phyloP scores from a whole-genome alignment of 92 coral and sea anemone genomes.

The Hydrozoanthus gracilis region DNA sequence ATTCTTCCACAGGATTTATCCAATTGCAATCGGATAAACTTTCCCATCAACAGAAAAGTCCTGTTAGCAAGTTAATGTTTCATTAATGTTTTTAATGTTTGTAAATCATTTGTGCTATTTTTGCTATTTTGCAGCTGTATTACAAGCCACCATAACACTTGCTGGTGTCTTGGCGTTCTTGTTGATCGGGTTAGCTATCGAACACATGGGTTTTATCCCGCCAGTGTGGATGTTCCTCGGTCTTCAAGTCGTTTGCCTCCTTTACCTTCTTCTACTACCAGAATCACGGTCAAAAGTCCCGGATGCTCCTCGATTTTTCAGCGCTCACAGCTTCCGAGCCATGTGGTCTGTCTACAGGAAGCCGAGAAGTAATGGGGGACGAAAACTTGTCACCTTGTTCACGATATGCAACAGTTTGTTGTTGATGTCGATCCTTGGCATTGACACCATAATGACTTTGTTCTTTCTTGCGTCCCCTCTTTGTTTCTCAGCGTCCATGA shows the following conservation, averaged over 20 bases:
- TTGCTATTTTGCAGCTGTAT: too few relatives aligned
- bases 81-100: too few relatives aligned
- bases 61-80: too few relatives aligned
- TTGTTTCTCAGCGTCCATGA: too few relatives aligned
- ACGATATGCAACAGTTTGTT: constrained; percentile 17
- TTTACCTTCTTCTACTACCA: constrained; percentile 15
- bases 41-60: too few relatives aligned
- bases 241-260: too few relatives aligned
- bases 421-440: neutral
- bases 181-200: constrained; percentile 65
- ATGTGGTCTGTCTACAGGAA: constrained; percentile 51
- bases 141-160: neutral
- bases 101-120: neutral
- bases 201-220: constrained; percentile 56
- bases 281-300: constrained; percentile 48
- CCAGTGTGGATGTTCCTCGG: too few relatives aligned
- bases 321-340: constrained; percentile 60
- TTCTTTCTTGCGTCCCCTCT: too few relatives aligned
- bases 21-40: too few relatives aligned
- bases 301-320: constrained; percentile 58
- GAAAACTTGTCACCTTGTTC: constrained; percentile 52
- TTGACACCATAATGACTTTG: too few relatives aligned
- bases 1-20: too few relatives aligned
- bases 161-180: neutral
- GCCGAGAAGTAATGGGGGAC: neutral